phyloP scores from a whole-genome alignment of 2,113 vertebrate genomes.

The Illadopsis cleaveri region DNA sequence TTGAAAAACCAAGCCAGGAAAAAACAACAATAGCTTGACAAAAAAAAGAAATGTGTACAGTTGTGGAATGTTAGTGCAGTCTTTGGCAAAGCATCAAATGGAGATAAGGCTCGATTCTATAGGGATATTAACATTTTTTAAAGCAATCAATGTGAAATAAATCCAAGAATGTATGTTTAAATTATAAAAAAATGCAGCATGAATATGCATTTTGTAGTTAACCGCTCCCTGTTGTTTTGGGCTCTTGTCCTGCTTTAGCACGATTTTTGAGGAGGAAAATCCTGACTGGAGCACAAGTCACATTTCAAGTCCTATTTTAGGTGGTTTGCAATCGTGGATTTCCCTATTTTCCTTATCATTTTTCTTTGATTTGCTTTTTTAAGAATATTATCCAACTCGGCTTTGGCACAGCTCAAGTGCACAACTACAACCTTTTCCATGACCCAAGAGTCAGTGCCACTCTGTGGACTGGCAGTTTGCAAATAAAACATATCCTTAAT shows the following conservation, averaged over 20 bases:
- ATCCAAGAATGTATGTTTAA: constrained; percentile 57
- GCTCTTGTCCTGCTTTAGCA: constrained; percentile 36
- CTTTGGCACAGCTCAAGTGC: constrained; percentile 41
- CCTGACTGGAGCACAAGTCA: background rate
- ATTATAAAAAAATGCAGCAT: background rate
- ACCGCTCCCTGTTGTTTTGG: constrained; percentile 41
- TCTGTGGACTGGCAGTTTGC: constrained; percentile 41
- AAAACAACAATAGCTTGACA: constrained; percentile 44
- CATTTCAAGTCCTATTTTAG: constrained; percentile 41
- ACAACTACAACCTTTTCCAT: constrained; percentile 27
- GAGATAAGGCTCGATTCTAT: constrained; percentile 15
- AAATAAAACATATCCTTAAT: constrained; percentile 54
- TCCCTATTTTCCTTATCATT: background rate
- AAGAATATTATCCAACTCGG: background rate
- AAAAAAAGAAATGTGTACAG: constrained; percentile 47
- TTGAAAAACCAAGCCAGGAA: constrained; percentile 41
- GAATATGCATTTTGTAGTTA: constrained; percentile 55
- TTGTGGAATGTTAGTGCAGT: background rate
- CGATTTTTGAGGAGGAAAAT: background rate
- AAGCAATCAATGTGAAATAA: constrained; percentile 55
- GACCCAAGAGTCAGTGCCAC: constrained; percentile 53
- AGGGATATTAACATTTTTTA: constrained; percentile 50
- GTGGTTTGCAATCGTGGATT: background rate
- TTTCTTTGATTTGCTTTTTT: constrained; percentile 32
- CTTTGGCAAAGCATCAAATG: constrained; percentile 44